Evolutionary conservation across 1,140 invertebrate genomes (phyloP).

Genomic region (Saccostrea echinata): DNA sequence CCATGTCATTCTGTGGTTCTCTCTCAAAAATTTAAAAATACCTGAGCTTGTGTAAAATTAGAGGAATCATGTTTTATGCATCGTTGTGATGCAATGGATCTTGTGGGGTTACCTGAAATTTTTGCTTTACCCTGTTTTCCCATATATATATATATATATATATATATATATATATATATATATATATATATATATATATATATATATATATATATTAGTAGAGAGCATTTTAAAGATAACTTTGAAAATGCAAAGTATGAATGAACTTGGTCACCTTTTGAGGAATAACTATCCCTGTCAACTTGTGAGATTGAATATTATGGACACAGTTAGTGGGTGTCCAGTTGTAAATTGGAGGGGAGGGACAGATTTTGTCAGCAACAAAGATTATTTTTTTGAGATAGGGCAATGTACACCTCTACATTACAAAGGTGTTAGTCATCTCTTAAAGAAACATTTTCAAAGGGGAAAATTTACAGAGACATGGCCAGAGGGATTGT

Average conservation of each 20-base stretch:
- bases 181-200: no score
- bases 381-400: background rate
- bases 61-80: background rate
- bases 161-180: no score
- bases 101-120: background rate
- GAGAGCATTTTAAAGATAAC: no score
- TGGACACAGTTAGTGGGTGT: background rate
- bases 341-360: background rate
- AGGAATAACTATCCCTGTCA: background rate
- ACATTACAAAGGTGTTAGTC: conserved; percentile 10
- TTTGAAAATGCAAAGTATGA: background rate
- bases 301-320: background rate
- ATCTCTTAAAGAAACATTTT: background rate
- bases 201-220: no score
- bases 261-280: conserved; percentile 20
- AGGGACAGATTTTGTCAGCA: background rate
- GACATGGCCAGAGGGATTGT: background rate
- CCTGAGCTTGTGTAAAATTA: background rate
- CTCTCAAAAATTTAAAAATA: background rate
- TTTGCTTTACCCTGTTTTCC: background rate
- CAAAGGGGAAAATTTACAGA: background rate
- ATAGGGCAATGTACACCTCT: conserved; percentile 1
- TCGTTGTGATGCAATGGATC: conserved; percentile 25
- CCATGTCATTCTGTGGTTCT: conserved; percentile 7
- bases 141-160: no score